Base-by-base conservation (phyloP, 2,888 invertebrate genomes). In the Dexiosoma caninum region DNA sequence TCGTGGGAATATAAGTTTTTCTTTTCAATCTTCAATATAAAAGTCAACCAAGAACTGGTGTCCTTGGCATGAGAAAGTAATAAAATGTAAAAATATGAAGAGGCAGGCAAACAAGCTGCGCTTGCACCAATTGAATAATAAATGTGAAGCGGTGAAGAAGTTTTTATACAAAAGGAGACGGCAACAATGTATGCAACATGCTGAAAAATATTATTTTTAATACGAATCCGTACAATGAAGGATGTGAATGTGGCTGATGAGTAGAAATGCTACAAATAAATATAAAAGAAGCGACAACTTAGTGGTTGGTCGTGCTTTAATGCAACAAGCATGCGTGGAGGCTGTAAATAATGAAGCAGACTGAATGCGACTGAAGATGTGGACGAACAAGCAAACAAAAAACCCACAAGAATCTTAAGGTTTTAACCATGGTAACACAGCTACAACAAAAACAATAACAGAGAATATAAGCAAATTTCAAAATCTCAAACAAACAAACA, bases 1-100 rank as follows among this genome's bases (percentile, higher is more conserved):
- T 82, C 83, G 84, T 84, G 84, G 83, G 84, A 84, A 84, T 80
- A 74, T 62, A 55, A 55, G 40, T 37, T 40, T 81, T 74, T 83
- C 79, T 83, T 16, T 69, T 14, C 32, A 53, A 23, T 32, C 23
- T 35, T 40, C 44, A 37, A 64, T 75, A 59, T 60, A 67, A 69
- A 46, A 74, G 51, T 59, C 42, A 57, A 14, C 16, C 40, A 27
- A 81, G 72, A 77, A 81, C 69, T 77, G 55, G 60, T 77, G 82
- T 76, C 82, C 82, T 82, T 82, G 82, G 79, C 69, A 79, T 67
- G 57, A 70, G 76, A 82, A 74, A 81, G 77, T 81, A 42, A 46
- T 67, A 69, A 69, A 53, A 64, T 53, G n/a, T 59, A 35, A 64
- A 60, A 60, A 60, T 53, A 66, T 55, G 32, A 66, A 66, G 37